Conservation (phyloP, 2,888 invertebrate species). For the Cryptocheilus praepositus region DNA sequence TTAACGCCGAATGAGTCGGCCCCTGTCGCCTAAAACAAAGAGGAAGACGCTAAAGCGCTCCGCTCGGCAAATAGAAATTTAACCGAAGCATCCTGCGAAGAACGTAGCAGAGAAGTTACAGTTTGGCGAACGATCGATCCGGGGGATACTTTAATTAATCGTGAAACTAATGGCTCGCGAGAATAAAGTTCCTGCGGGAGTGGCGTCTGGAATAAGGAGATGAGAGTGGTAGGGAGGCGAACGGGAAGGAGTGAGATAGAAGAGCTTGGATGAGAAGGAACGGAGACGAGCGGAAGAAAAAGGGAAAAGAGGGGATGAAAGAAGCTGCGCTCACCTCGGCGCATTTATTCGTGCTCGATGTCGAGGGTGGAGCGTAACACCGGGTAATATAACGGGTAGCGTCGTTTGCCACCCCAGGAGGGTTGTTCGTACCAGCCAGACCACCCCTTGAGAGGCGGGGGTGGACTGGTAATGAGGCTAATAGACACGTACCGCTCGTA, state of each 20-base stretch:
- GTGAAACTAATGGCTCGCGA: conserved; percentile 52
- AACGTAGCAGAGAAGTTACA: too few relatives aligned
- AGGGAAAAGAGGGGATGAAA: conserved; percentile 26
- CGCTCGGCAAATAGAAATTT: too few relatives aligned
- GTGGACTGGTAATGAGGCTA: conserved; percentile 65
- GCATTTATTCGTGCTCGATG: conserved; percentile 46
- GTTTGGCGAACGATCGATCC: too few relatives aligned
- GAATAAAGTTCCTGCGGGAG: conserved; percentile 48
- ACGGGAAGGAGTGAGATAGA: conserved; percentile 14
- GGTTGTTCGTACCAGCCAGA: conserved; percentile 38
- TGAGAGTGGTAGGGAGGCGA: conserved; percentile 15
- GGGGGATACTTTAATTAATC: conserved; percentile 59
- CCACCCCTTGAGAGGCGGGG: conserved; percentile 15
- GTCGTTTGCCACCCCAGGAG: conserved; percentile 54
- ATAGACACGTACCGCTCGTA: conserved; percentile 72
- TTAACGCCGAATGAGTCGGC: too few relatives aligned
- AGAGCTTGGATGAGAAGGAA: conserved; percentile 9
- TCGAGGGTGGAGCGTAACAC: conserved; percentile 51
- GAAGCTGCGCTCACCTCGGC: conserved; percentile 24
- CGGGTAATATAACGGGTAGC: conserved; percentile 60
- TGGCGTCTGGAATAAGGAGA: conserved; percentile 29
- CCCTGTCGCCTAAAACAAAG: too few relatives aligned
- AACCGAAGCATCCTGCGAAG: too few relatives aligned
- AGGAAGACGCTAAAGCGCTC: too few relatives aligned
- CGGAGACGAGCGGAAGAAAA: conserved; percentile 4